Evolutionary conservation across 92 coral and sea anemone species (phyloP), one percentile per base, ranked within the genome.

Genomic region (Phenganax marumi): DNA sequence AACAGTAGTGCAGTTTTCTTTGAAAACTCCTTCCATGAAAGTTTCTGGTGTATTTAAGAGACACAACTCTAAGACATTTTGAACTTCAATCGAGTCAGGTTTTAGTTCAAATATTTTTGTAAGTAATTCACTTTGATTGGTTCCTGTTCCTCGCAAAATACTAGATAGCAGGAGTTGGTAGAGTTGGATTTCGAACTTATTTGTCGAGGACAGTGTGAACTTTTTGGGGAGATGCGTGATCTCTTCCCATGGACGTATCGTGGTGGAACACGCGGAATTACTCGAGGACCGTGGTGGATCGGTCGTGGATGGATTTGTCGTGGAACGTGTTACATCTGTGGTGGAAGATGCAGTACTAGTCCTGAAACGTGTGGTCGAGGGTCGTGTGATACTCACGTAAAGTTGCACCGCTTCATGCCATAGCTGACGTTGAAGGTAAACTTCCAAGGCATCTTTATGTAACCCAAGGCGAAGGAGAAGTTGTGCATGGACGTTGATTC

Each of bases 321-420:
- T 33, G 43, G 43, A 33, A 33, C 43, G 43, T 33, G 43, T n/a
- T n/a, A n/a, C n/a, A n/a, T n/a, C n/a, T n/a, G n/a, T n/a, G n/a
- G n/a, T n/a, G n/a, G n/a, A n/a, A n/a, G n/a, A n/a, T n/a, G n/a
- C n/a, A n/a, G n/a, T n/a, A n/a, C n/a, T n/a, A n/a, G n/a, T n/a
- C n/a, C n/a, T n/a, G n/a, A n/a, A n/a, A n/a, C n/a, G n/a, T n/a
- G n/a, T n/a, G n/a, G n/a, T 33, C 26, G 71, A 58, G 53, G 23
- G 48, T 46, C 52, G 70, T 21, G 70, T 61, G 13, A 77, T 50
- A 9, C 43, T 57, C 16, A 58, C 56, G n/a, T 77, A 77, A 46
- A 77, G 87, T n/a, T 90, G 89, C 14, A 95, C 85, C 17, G 97
- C 91, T 71, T 90, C 90, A 22, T 62, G 75, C 97, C 98, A 95